These are phyloP conservation scores for Porites lobata DNA, from an alignment of 92 coral and sea anemone species.

Conservation along the genomic window DNA sequence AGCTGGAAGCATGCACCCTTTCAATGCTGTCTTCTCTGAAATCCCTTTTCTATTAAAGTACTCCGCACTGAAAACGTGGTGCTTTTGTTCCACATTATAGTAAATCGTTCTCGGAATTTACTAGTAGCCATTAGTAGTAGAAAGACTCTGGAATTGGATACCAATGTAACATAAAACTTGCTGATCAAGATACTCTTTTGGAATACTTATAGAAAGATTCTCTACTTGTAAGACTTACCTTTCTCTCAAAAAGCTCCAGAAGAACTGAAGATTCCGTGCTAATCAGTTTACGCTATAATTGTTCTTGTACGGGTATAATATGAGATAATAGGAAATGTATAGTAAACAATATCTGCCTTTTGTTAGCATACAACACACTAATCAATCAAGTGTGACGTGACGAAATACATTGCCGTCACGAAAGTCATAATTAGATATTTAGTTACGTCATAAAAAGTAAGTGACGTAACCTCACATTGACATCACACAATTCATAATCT, in stretches of 20 bases:
- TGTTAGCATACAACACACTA: not conserved
- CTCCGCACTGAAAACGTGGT: not conserved
- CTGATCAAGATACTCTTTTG: not conserved
- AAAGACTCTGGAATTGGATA: not conserved
- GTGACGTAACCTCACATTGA: no score
- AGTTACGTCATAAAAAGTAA: not conserved
- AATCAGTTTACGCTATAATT: not conserved
- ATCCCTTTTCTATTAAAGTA: no score
- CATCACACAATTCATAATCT: no score
- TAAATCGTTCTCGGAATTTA: not conserved
- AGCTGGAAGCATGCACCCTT: no score
- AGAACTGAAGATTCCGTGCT: not conserved
- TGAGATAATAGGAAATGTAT: slow-evolving; percentile 1
- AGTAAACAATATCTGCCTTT: slow-evolving; percentile 16
- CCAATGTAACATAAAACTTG: not conserved
- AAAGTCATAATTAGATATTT: not conserved
- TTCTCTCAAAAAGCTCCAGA: not conserved
- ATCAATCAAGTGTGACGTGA: slow-evolving; percentile 14
- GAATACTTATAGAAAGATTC: not conserved
- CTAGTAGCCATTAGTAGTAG: slow-evolving; percentile 25
- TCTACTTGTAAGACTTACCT: slow-evolving; percentile 4
- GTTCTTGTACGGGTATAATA: not conserved
- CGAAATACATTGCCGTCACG: slow-evolving; percentile 7
- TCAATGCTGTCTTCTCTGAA: no score
- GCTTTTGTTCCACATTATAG: slow-evolving; percentile 9